These are phyloP conservation scores for Madoqua kirkii DNA, from an alignment of 2,113 vertebrate genomes.

Conservation along the genomic window DNA sequence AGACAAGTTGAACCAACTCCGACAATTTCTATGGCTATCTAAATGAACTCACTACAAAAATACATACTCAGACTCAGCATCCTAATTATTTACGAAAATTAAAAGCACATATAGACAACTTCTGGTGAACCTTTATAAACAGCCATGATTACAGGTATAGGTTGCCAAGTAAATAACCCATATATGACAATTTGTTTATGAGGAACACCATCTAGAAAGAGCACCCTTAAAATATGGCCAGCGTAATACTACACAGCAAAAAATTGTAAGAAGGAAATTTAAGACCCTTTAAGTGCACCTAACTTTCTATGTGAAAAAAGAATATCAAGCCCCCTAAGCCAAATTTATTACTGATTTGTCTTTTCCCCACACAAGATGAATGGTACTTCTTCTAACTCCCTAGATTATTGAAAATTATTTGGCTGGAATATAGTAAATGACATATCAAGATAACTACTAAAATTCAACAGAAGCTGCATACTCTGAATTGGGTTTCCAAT, in stretches of 20 bases:
- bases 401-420: neutral
- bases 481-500: neutral
- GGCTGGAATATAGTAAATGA: neutral
- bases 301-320: neutral
- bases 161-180: neutral
- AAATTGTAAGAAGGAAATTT: neutral
- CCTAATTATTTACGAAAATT: conserved; percentile 28
- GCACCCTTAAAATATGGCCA: neutral
- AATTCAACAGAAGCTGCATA: neutral
- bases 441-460: neutral
- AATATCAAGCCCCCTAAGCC: neutral
- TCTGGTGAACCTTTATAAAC: neutral
- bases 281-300: neutral
- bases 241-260: neutral
- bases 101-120: neutral
- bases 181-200: neutral
- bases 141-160: neutral
- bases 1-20: neutral
- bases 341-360: neutral
- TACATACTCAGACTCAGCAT: neutral
- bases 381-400: neutral
- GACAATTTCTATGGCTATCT: neutral
- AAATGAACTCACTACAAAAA: conserved; percentile 38
- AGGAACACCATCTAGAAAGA: neutral
- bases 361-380: neutral